Percentiles rank a stretch among this genome's conserved stretches.
phyloP scores from a whole-genome alignment of 2,113 vertebrate species.

The Vombatus ursinus region DNA sequence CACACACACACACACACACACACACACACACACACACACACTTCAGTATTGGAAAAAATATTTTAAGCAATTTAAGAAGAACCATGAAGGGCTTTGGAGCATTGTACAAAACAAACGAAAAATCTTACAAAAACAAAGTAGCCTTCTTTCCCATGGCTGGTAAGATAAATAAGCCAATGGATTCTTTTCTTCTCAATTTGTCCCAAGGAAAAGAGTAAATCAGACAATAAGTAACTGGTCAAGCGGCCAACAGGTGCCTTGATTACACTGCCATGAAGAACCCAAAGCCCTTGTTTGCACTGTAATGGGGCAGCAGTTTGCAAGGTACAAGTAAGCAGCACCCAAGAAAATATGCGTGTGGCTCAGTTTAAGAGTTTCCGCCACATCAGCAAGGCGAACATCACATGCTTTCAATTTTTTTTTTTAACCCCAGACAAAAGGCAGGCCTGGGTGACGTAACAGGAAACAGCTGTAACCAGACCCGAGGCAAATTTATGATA shows the following conservation, averaged over 20 bases:
- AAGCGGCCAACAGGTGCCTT: conserved; percentile 65
- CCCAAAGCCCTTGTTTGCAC: conserved; percentile 67
- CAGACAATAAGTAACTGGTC: conserved; percentile 73
- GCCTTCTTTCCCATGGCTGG: conserved; percentile 61
- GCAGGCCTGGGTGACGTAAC: conserved; percentile 67
- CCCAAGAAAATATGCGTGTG: conserved; percentile 77
- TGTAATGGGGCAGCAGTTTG: conserved; percentile 57
- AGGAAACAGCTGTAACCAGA: conserved; percentile 81
- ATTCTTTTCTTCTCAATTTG: conserved; percentile 47
- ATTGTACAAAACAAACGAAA: conserved; percentile 53
- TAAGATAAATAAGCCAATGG: conserved; percentile 60
- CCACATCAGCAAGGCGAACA: conserved; percentile 80
- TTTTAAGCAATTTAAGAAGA: not conserved
- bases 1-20: not conserved
- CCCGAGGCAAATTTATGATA: conserved; percentile 40
- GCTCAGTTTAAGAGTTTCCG: conserved; percentile 64
- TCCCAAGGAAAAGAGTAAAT: conserved; percentile 64
- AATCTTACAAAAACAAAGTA: conserved; percentile 20
- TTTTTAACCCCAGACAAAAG: conserved; percentile 77
- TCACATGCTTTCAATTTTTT: conserved; percentile 83
- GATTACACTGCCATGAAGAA: conserved; percentile 41
- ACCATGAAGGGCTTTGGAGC: conserved; percentile 56
- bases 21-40: not conserved
- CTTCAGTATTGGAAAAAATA: not conserved
- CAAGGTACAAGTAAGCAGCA: conserved; percentile 63